Base-by-base conservation (phyloP, 2,113 vertebrate species). In the Beaufortia kweichowensis region DNA sequence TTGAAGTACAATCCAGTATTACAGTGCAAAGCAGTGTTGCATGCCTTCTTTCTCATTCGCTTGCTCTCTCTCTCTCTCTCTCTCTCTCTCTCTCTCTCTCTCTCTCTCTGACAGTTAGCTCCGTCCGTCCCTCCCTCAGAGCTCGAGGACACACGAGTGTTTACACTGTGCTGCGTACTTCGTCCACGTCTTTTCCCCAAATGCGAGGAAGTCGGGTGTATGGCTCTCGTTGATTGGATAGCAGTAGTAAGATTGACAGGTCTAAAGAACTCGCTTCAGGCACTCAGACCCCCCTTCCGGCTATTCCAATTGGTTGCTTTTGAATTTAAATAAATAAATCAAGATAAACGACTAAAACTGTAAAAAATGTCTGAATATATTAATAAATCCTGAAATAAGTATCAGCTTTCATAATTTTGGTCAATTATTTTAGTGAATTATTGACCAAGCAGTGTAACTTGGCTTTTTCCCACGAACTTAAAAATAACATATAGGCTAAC, bases 241-340 rank as follows among this genome's bases (percentile, higher is more conserved):
- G 90, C 88, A 85, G 87, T 78, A 86, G 88, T 31, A 86, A 92
- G 95, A 96, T 92, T 95, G 95, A 89, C 95, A 93, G 88, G 48
- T 82, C 87, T 78, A 76, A 84, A 86, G 89, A 89, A 91, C 86
- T 89, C 85, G 92, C 91, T 92, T 85, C 68, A 84, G 91, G 89
- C 91, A 86, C 87, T 71, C 84, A 87, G 89, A 78, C 89, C 92
- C 93, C 93, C 93, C 94, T 95, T 96, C 93, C 94, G 94, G 94
- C 92, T 86, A 93, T 94, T 96, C 90, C 94, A 85, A 96, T 97
- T 96, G 95, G 95, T 86, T 94, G 93, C 82, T 93, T 95, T 93
- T 93, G 95, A 95, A 96, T 95, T 96, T 92, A 91, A 92, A 91
- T 91, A 88, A 90, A 91, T 85, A 87, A 88, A 89, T 83, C 75